Evolutionary conservation across 2,797 vertebrate genomes (phyloP).

Genomic region (Oreochromis grahami): DNA sequence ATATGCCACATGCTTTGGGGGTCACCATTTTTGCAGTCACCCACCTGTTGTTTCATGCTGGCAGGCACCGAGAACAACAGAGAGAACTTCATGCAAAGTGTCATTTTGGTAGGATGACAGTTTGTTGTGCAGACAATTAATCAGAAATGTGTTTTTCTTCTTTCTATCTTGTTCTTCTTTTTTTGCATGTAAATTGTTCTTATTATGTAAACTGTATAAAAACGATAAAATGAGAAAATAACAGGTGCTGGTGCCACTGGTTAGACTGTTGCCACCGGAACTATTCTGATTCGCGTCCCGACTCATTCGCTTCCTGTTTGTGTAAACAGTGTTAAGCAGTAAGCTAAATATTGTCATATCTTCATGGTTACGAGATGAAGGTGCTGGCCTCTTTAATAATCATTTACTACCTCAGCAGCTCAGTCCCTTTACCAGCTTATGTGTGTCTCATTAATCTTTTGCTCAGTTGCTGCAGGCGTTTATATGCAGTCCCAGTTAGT

Average conservation of each 20-base stretch:
- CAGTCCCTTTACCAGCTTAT: neutral
- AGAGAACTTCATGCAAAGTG: neutral
- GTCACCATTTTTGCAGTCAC: conserved; percentile 41
- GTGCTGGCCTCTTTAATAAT: neutral
- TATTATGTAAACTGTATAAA: neutral
- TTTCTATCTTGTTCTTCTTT: neutral
- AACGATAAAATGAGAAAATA: neutral
- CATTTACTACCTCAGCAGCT: neutral
- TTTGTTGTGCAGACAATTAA: neutral
- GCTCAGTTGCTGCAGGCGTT: neutral
- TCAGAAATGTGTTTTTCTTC: neutral
- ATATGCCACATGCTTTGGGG: conserved; percentile 35
- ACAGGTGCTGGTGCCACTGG: neutral
- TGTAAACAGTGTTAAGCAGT: neutral
- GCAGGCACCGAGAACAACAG: neutral
- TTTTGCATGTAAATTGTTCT: neutral
- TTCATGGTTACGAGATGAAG: neutral
- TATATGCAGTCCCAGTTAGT: neutral
- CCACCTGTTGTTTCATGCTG: conserved; percentile 53
- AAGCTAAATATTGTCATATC: neutral
- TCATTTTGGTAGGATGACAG: neutral
- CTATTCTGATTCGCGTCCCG: neutral
- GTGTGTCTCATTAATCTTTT: neutral
- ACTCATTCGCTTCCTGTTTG: neutral
- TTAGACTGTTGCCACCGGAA: neutral